A percentile compares a stretch with the other conserved stretches of the same genome.
These are phyloP conservation scores for Ditylenchus dipsaci DNA, from an alignment of 1,140 invertebrate species.

Conservation along the genomic window DNA sequence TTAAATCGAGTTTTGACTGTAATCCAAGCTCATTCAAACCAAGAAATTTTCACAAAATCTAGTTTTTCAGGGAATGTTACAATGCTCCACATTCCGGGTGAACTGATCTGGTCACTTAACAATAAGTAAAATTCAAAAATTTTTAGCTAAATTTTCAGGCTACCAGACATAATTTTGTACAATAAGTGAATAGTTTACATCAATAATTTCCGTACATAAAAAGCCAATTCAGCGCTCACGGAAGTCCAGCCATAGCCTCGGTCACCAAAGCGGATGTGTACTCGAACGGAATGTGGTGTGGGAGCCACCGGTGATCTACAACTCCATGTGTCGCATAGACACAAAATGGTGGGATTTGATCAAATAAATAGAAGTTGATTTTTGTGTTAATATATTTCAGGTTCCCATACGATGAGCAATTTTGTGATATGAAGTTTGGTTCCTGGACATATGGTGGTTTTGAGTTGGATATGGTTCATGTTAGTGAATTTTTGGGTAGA, in stretches of 20 bases:
- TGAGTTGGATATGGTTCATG: conserved; percentile 69
- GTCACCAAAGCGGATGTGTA: conserved; percentile 44
- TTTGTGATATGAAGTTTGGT: conserved; percentile 53
- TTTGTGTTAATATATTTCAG: too few species aligned
- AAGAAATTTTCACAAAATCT: too few species aligned
- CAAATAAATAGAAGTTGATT: not conserved
- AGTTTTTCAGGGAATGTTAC: conserved; percentile 68
- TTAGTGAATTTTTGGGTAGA: conserved; percentile 29
- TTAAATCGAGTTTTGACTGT: too few species aligned
- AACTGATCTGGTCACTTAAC: not conserved
- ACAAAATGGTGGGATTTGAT: conserved; percentile 42
- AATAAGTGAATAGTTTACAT: conserved; percentile 61
- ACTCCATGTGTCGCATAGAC: conserved; percentile 54
- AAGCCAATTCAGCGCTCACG: conserved; percentile 40
- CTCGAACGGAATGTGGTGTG: conserved; percentile 39
- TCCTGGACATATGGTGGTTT: conserved; percentile 93
- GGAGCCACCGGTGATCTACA: conserved; percentile 53
- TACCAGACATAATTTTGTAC: conserved; percentile 79
- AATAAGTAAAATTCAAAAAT: too few species aligned
- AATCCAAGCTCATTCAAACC: too few species aligned
- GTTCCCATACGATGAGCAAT: conserved; percentile 51
- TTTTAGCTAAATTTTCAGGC: not conserved
- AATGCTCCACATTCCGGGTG: conserved; percentile 55
- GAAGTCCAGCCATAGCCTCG: conserved; percentile 39
- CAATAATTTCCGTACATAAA: conserved; percentile 9